Conservation (phyloP, 2,113 vertebrate species). For the Megaceryle maxima region DNA sequence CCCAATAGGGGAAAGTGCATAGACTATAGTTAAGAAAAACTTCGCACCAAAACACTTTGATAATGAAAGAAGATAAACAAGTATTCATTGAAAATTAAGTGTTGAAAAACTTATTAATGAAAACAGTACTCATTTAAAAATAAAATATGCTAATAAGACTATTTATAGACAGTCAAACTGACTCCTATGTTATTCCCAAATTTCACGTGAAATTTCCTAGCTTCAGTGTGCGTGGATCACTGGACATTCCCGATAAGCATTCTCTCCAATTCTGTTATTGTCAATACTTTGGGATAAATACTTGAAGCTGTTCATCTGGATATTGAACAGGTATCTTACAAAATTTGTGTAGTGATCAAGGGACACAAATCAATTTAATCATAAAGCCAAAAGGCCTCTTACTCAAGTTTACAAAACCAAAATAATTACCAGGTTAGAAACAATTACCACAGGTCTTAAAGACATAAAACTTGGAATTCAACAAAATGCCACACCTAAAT, state of each 20-base stretch:
- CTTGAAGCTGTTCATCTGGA: not conserved
- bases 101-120: not conserved
- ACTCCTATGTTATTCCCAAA: not conserved
- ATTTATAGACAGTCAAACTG: not conserved
- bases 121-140: not conserved
- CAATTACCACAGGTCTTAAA: not conserved
- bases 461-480: not conserved
- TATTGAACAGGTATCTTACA: not conserved
- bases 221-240: not conserved
- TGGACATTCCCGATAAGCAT: not conserved
- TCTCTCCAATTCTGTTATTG: not conserved
- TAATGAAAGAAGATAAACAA: not conserved
- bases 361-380: not conserved
- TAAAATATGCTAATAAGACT: not conserved
- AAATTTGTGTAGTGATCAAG: not conserved
- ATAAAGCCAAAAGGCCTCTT: not conserved
- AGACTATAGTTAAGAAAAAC: not conserved
- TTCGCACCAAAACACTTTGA: not conserved
- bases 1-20: not conserved
- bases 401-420: not conserved
- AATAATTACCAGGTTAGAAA: not conserved
- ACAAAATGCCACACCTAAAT: not conserved
- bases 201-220: not conserved
- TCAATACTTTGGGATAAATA: not conserved
- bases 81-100: not conserved